These are phyloP conservation scores for Trematomus bernacchii DNA, from an alignment of 2,797 vertebrate species.

Conservation along the genomic window DNA sequence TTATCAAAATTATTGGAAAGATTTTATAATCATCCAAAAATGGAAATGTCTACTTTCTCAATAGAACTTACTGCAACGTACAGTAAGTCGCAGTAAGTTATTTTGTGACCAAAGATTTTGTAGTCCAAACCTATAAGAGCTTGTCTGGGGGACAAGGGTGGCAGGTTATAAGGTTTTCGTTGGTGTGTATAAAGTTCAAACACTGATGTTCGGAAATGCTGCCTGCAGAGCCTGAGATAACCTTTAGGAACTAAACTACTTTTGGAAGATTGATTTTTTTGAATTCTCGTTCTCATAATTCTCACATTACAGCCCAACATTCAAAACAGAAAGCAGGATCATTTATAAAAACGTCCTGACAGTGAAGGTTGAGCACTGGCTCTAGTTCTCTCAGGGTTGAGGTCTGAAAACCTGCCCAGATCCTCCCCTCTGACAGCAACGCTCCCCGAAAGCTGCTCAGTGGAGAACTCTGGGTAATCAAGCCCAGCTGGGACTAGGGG, in stretches of 20 bases:
- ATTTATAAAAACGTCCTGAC: conserved; percentile 31
- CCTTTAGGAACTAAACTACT: neutral
- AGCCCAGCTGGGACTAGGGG: conserved; percentile 72
- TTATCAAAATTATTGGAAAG: too few relatives aligned
- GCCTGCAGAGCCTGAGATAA: neutral
- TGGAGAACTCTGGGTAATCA: conserved; percentile 71
- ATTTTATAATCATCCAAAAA: neutral
- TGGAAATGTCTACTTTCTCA: neutral
- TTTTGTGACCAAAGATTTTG: neutral
- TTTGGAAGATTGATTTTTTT: neutral
- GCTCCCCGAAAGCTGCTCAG: conserved; percentile 42
- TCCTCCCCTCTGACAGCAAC: conserved; percentile 34
- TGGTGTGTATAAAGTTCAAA: neutral
- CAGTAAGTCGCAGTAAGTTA: too few relatives aligned
- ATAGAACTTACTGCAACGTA: neutral
- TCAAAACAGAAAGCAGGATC: conserved; percentile 29
- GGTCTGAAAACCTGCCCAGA: conserved; percentile 42
- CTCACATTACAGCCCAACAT: conserved; percentile 10
- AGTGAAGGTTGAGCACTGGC: conserved; percentile 7
- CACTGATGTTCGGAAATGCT: neutral
- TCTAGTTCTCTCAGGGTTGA: conserved; percentile 14
- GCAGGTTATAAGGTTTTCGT: neutral
- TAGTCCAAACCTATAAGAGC: neutral
- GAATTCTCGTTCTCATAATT: conserved; percentile 1
- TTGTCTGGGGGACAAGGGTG: neutral